phyloP scores from a whole-genome alignment of 2,113 vertebrate species.

The Zapornia atra region DNA sequence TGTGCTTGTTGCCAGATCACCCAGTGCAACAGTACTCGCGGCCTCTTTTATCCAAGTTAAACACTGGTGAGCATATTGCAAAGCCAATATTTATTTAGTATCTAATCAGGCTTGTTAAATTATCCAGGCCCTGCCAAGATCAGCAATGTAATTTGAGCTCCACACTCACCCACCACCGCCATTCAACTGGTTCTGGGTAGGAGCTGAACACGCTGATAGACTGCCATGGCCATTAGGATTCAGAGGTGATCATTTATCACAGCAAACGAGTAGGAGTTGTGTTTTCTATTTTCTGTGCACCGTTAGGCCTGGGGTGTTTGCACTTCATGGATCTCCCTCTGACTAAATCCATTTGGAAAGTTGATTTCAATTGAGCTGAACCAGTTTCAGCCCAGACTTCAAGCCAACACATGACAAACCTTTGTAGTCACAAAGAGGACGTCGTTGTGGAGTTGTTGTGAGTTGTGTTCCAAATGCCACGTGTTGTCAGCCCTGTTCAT shows the following conservation, averaged over 20 bases:
- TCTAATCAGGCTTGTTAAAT: constrained; percentile 34
- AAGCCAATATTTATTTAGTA: constrained; percentile 39
- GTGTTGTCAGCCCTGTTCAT: background rate
- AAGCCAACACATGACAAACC: background rate
- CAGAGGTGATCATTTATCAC: background rate
- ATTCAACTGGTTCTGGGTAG: background rate
- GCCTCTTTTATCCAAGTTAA: constrained; percentile 7
- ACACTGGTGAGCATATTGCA: background rate
- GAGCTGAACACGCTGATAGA: background rate
- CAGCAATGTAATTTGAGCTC: background rate
- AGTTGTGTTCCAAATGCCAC: background rate
- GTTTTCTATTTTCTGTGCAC: background rate
- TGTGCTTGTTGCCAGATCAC: background rate
- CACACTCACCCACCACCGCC: background rate
- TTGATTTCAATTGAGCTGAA: background rate
- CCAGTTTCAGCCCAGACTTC: background rate
- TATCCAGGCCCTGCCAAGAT: background rate
- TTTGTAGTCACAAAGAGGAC: background rate
- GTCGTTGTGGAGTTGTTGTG: background rate
- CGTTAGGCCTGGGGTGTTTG: constrained; percentile 5
- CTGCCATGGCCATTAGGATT: background rate
- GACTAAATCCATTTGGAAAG: background rate
- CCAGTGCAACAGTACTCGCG: background rate
- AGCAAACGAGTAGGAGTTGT: background rate
- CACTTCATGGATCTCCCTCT: background rate